These are phyloP conservation scores for Pteruthius melanotis DNA, from an alignment of 2,113 vertebrate genomes.

Conservation along the genomic window DNA sequence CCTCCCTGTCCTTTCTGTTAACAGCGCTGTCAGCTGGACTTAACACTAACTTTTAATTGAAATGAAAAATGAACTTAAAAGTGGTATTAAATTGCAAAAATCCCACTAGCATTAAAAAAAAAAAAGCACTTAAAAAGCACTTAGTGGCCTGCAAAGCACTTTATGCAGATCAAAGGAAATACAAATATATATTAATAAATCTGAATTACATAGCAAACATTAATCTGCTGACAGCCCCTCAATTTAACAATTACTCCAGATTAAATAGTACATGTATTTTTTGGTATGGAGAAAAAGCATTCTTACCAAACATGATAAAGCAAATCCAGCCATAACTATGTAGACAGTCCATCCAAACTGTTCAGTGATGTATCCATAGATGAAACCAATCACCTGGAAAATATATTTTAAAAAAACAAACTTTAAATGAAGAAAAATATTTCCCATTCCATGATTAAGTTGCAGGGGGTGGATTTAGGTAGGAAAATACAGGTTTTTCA, in stretches of 20 bases:
- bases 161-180: not conserved
- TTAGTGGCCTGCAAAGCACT: not conserved
- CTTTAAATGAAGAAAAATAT: not conserved
- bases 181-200: not conserved
- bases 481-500: not conserved
- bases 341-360: slow-evolving; percentile 98
- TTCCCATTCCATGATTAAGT: not conserved
- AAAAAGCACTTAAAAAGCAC: not conserved
- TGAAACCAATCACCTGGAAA: slow-evolving; percentile 87
- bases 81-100: not conserved
- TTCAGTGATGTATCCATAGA: slow-evolving; percentile 89
- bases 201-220: not conserved
- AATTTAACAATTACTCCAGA: not conserved
- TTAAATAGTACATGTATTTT: not conserved
- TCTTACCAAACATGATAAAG: slow-evolving; percentile 91
- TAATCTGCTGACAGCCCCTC: not conserved
- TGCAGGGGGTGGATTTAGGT: fast-evolving
- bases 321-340: slow-evolving; percentile 91
- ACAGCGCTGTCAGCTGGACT: not conserved
- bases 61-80: not conserved
- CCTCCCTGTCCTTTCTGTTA: not conserved
- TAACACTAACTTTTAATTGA: not conserved
- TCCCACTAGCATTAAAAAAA: not conserved
- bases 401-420: not conserved
- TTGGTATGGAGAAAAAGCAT: not conserved